Percentiles rank a stretch among this genome's conserved stretches.
phyloP scores from a whole-genome alignment of 2,888 invertebrate genomes.

The Elysia crispata region DNA sequence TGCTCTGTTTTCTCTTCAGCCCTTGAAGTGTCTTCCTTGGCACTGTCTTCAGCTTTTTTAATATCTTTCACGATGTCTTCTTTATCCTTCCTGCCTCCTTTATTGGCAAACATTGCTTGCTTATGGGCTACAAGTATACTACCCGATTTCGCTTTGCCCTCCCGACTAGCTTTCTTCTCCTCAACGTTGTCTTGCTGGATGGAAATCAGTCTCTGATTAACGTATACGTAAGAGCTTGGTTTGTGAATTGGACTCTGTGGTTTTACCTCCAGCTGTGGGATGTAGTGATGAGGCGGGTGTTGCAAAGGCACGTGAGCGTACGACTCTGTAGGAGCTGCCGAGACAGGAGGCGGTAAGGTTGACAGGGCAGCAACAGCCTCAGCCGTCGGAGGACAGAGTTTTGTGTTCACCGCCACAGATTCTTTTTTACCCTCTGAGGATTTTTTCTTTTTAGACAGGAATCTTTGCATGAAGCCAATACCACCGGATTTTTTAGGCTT shows the following conservation, averaged over 20 bases:
- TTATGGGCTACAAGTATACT: conserved; percentile 5
- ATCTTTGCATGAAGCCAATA: conserved; percentile 68
- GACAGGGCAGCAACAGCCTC: conserved; percentile 49
- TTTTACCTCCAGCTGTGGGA: conserved; percentile 48
- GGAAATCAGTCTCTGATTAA: conserved; percentile 67
- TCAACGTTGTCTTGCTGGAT: conserved; percentile 67
- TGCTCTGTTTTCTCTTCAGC: conserved; percentile 21
- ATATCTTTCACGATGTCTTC: background rate
- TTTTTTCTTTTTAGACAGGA: conserved; percentile 70
- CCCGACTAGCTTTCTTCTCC: conserved; percentile 51
- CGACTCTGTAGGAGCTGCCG: conserved; percentile 32
- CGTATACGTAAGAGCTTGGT: conserved; percentile 67
- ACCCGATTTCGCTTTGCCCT: conserved; percentile 33
- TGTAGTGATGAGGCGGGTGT: conserved; percentile 48
- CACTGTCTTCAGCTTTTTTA: conserved; percentile 27
- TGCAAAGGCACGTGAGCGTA: conserved; percentile 21
- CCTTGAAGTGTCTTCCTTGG: conserved; percentile 1
- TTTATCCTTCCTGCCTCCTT: conserved; percentile 12
- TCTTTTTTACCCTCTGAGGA: conserved; percentile 30
- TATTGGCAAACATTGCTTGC: background rate
- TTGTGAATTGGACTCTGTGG: conserved; percentile 57
- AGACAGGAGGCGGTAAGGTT: conserved; percentile 30
- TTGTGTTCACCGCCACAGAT: conserved; percentile 51
- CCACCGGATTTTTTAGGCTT: conserved; percentile 50
- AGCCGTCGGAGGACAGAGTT: conserved; percentile 55